Percentiles rank a stretch among this genome's conserved stretches.
Evolutionary conservation across 2,113 vertebrate species (phyloP).

Genomic region (Passer montanus): DNA sequence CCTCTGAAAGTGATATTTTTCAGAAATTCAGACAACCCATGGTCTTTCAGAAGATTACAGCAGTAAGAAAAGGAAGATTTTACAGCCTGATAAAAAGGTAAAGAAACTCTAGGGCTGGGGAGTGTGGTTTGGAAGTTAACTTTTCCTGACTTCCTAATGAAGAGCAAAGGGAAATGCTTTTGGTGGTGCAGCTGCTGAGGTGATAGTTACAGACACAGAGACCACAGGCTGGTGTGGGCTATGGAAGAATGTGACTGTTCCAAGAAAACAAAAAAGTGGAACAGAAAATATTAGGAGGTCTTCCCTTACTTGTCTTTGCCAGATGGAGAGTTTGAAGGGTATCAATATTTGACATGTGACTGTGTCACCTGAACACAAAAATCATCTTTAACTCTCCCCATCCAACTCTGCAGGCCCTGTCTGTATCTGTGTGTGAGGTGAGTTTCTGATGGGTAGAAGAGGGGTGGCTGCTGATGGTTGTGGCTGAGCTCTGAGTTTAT

Average conservation of each 20-base stretch:
- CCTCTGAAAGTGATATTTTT: neutral
- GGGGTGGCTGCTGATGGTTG: neutral
- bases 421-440: neutral
- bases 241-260: neutral
- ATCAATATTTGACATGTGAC: accelerated
- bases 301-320: neutral
- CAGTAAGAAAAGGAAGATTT: neutral
- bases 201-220: neutral
- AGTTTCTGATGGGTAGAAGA: neutral
- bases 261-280: neutral
- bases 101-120: neutral
- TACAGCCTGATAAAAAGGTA: neutral
- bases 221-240: neutral
- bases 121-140: neutral
- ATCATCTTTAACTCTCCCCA: neutral
- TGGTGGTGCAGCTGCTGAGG: neutral
- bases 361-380: neutral
- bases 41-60: neutral
- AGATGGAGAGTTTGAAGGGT: neutral
- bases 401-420: neutral
- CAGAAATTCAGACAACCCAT: accelerated
- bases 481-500: neutral
- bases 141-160: neutral
- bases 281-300: neutral
- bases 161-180: neutral